Evolutionary conservation across 2,113 vertebrate species (phyloP).

Genomic region (Sinocyclocheilus anophthalmus): DNA sequence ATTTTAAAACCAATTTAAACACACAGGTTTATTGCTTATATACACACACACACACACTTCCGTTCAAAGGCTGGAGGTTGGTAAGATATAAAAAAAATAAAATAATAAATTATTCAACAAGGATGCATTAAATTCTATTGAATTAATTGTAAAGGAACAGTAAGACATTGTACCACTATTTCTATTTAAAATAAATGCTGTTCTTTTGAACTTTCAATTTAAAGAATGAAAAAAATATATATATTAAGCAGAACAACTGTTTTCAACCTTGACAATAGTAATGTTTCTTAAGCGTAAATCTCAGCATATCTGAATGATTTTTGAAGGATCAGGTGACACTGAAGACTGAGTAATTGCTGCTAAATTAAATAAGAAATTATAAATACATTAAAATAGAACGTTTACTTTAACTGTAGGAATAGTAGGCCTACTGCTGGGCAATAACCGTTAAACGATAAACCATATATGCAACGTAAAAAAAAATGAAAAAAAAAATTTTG

Average conservation of each 20-base stretch:
- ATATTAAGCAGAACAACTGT: background rate
- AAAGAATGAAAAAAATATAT: background rate
- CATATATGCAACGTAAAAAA: too few relatives aligned
- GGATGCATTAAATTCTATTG: background rate
- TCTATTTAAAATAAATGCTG: background rate
- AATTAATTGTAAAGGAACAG: too few relatives aligned
- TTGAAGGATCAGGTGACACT: background rate
- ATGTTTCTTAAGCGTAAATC: background rate
- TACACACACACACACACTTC: background rate
- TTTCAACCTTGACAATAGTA: background rate
- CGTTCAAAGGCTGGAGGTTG: background rate
- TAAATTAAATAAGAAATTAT: background rate
- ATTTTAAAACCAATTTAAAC: background rate
- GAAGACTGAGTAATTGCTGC: background rate
- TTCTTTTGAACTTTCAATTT: too few relatives aligned
- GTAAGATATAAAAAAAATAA: background rate
- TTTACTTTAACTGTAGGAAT: background rate
- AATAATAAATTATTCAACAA: background rate
- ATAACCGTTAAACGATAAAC: too few relatives aligned
- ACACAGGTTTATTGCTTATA: too few relatives aligned
- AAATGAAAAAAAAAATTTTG: too few relatives aligned
- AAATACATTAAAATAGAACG: background rate
- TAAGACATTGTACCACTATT: background rate
- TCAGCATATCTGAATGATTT: background rate
- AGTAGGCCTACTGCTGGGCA: too few relatives aligned